phyloP scores from a whole-genome alignment of 2,797 vertebrate species.

The Gephyroberyx darwinii region DNA sequence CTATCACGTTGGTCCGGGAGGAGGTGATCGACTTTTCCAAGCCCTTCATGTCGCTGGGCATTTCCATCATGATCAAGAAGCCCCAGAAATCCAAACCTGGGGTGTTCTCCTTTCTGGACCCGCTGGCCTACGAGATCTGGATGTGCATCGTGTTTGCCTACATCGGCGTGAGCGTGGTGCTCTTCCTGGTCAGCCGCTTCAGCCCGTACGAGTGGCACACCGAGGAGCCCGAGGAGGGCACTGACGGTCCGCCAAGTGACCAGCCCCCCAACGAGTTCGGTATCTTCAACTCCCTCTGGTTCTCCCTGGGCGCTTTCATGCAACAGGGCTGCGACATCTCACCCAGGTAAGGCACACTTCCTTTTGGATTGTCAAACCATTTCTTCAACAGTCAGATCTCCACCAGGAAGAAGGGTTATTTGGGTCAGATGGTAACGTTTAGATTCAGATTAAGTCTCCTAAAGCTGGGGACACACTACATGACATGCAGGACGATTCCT shows the following conservation, averaged over 20 bases:
- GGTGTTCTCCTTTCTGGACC: conserved; percentile 97
- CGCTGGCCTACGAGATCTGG: conserved; percentile 97
- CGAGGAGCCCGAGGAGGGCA: conserved; percentile 94
- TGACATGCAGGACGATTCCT: neutral
- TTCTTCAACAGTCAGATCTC: neutral
- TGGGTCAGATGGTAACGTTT: neutral
- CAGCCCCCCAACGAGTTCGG: conserved; percentile 98
- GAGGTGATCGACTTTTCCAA: conserved; percentile 98
- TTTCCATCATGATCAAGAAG: conserved; percentile 99
- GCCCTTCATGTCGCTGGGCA: conserved; percentile 97
- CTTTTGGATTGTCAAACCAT: neutral
- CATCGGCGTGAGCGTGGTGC: conserved; percentile 97
- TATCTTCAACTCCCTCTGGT: conserved; percentile 98
- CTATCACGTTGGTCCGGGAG: conserved; percentile 96
- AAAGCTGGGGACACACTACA: conserved; percentile 29
- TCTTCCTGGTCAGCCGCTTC: conserved; percentile 98
- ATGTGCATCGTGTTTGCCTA: conserved; percentile 99
- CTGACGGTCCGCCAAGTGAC: conserved; percentile 92
- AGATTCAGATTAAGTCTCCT: neutral
- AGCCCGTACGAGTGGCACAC: conserved; percentile 97
- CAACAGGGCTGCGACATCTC: conserved; percentile 98
- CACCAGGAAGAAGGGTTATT: neutral
- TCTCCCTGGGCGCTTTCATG: conserved; percentile 98
- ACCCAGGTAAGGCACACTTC: conserved; percentile 65
- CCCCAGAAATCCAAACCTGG: conserved; percentile 97